Evolutionary conservation across 2,888 invertebrate species (phyloP).

Genomic region (Uloborus plumipes): DNA sequence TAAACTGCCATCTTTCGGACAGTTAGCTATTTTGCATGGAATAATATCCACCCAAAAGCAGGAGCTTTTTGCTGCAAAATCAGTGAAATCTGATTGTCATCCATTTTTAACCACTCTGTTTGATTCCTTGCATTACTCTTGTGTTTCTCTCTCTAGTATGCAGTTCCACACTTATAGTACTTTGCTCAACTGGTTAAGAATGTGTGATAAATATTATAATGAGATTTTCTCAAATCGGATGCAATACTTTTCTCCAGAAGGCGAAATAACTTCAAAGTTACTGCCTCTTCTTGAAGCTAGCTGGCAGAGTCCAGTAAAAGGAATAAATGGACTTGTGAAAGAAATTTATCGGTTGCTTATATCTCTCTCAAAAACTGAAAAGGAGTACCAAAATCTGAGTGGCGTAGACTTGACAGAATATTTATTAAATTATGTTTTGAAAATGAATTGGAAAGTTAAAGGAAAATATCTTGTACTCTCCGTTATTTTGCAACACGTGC

Average conservation of each 20-base stretch:
- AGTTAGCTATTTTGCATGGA: constrained; percentile 51
- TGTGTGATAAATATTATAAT: constrained; percentile 15
- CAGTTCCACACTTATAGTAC: constrained; percentile 48
- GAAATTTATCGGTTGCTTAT: constrained; percentile 40
- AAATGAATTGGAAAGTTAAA: constrained; percentile 52
- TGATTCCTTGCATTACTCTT: constrained; percentile 15
- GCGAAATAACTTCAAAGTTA: constrained; percentile 10
- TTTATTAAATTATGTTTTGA: constrained; percentile 24
- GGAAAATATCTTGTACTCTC: constrained; percentile 57
- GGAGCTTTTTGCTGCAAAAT: constrained; percentile 6
- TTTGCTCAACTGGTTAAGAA: constrained; percentile 42
- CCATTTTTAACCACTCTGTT: constrained; percentile 34
- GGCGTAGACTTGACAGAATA: constrained; percentile 7
- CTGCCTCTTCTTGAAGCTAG: constrained; percentile 43
- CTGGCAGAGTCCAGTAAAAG: constrained; percentile 58
- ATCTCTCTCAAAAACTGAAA: constrained; percentile 13
- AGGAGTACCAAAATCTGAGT: not conserved
- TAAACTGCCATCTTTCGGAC: constrained; percentile 20
- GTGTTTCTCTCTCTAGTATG: constrained; percentile 19
- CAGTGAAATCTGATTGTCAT: not conserved
- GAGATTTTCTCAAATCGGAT: not conserved
- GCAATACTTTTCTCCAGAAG: constrained; percentile 16
- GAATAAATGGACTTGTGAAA: constrained; percentile 36
- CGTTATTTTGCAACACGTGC: constrained; percentile 27
- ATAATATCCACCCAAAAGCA: constrained; percentile 34